phyloP scores from a whole-genome alignment of 2,113 vertebrate species.

The Phocoena phocoena region DNA sequence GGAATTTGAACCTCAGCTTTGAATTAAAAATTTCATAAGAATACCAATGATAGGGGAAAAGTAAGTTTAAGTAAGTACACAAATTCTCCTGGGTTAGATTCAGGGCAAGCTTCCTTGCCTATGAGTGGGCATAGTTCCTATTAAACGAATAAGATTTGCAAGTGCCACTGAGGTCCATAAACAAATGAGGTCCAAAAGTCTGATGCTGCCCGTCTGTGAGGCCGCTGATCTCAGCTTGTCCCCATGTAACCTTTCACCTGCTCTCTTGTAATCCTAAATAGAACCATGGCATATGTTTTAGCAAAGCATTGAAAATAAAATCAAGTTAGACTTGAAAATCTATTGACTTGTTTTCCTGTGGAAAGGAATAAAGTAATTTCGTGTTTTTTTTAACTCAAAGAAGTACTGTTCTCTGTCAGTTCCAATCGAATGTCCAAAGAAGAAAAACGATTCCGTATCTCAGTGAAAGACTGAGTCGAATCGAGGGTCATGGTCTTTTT shows the following conservation, averaged over 20 bases:
- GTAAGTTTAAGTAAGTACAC: neutral
- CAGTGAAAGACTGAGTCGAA: slow-evolving; percentile 67
- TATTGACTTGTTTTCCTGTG: slow-evolving; percentile 68
- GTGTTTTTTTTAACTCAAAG: slow-evolving; percentile 68
- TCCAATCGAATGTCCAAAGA: slow-evolving; percentile 69
- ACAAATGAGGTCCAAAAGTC: neutral
- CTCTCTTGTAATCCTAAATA: slow-evolving; percentile 69
- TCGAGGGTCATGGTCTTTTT: slow-evolving; percentile 40
- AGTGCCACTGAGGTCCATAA: no score
- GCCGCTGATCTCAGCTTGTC: slow-evolving; percentile 51
- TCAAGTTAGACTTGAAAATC: slow-evolving; percentile 64
- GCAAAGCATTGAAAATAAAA: slow-evolving; percentile 78
- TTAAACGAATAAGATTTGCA: neutral
- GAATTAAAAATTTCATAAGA: neutral
- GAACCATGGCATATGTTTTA: slow-evolving; percentile 75
- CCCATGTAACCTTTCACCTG: slow-evolving; percentile 66
- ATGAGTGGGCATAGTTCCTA: neutral
- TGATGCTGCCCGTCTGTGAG: neutral
- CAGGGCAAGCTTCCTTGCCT: neutral
- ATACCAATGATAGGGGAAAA: neutral
- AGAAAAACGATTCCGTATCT: slow-evolving; percentile 71
- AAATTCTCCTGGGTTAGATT: neutral
- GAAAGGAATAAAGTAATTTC: slow-evolving; percentile 75
- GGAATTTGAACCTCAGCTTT: neutral
- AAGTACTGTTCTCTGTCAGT: slow-evolving; percentile 64